Evolutionary conservation across 1,140 invertebrate species (phyloP).

Genomic region (Papilio machaon): DNA sequence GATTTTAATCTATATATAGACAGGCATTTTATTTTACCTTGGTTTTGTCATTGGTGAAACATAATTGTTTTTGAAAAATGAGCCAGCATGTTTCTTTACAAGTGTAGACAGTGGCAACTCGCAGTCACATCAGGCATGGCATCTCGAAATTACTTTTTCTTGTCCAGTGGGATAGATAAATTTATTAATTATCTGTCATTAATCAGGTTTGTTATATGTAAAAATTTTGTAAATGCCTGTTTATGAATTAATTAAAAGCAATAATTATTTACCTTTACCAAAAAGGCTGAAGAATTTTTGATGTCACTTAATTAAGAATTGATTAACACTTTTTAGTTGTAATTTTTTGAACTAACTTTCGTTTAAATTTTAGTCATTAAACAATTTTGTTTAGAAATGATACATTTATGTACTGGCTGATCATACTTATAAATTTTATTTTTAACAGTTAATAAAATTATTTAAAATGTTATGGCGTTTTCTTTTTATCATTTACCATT

Average conservation of each 20-base stretch:
- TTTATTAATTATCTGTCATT: too few relatives aligned
- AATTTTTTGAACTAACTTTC: background rate
- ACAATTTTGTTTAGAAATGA: background rate
- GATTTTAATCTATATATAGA: background rate
- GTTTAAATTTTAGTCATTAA: background rate
- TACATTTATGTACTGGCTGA: constrained; percentile 18
- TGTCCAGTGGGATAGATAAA: too few relatives aligned
- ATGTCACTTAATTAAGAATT: constrained; percentile 6
- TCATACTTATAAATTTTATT: constrained; percentile 28
- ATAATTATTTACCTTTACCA: background rate
- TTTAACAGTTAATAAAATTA: constrained; percentile 27
- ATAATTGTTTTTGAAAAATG: too few relatives aligned
- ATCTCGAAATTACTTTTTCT: too few relatives aligned
- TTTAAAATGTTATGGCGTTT: background rate
- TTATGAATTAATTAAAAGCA: background rate
- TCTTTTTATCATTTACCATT: background rate
- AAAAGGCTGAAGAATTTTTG: background rate
- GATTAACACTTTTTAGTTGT: background rate
- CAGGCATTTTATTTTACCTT: background rate
- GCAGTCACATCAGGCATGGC: too few relatives aligned
- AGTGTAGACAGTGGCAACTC: too few relatives aligned
- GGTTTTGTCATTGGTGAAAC: background rate
- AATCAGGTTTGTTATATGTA: too few relatives aligned
- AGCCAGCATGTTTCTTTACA: too few relatives aligned
- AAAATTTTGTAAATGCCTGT: background rate